Evolutionary conservation across 1,140 invertebrate species (phyloP).

Genomic region (Campoletis sonorensis): DNA sequence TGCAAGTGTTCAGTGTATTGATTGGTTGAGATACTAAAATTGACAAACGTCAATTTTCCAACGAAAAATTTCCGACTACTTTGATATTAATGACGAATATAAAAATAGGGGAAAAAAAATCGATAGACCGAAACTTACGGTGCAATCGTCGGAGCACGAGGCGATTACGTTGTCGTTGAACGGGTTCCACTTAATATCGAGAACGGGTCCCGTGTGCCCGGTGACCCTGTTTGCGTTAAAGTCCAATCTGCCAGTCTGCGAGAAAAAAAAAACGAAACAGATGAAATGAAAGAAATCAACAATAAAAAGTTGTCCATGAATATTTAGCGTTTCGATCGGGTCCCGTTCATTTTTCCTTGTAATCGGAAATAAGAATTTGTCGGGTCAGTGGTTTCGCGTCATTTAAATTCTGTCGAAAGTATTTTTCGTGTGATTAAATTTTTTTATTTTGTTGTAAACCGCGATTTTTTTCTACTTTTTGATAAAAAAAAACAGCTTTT

Average conservation of each 20-base stretch:
- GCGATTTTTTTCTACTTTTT: no score
- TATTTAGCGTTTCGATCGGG: conserved; percentile 35
- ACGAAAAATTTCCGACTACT: no score
- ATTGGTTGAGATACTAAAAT: no score
- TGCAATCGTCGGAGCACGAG: conserved; percentile 95
- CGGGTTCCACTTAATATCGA: conserved; percentile 94
- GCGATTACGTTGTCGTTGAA: conserved; percentile 98
- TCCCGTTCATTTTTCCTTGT: neutral
- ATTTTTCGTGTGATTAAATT: no score
- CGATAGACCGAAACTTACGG: conserved; percentile 78
- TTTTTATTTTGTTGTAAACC: no score
- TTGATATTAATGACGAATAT: no score
- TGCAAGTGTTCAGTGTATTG: no score
- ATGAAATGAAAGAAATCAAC: conserved; percentile 43
- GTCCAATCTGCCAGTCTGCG: conserved; percentile 85
- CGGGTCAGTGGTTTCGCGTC: no score
- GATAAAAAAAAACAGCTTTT: neutral
- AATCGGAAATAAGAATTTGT: neutral
- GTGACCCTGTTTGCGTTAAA: conserved; percentile 88
- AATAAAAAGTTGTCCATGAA: conserved; percentile 45
- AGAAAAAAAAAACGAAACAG: conserved; percentile 55
- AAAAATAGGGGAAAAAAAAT: no score
- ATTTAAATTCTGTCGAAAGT: no score
- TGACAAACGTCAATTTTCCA: no score
- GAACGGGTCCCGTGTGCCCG: conserved; percentile 88